These are phyloP conservation scores for Chaenodraco wilsoni DNA, from an alignment of 2,797 vertebrate species.

Conservation along the genomic window DNA sequence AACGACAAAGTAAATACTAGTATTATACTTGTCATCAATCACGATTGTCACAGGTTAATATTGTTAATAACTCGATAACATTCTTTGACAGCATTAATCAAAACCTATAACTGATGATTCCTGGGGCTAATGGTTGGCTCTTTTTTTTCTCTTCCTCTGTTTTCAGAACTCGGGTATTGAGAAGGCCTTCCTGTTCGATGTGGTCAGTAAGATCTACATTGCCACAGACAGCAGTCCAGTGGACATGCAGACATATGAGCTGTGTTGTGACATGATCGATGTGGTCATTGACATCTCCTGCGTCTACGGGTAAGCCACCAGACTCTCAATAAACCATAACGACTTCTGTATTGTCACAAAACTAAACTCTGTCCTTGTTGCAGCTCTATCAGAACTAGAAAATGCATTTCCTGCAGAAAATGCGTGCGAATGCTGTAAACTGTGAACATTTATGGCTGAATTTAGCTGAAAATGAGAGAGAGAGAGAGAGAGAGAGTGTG, in stretches of 20 bases:
- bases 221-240: conserved; percentile 94
- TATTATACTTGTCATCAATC: too few relatives aligned
- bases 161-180: conserved; percentile 90
- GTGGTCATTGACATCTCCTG: conserved; percentile 95
- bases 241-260: conserved; percentile 94
- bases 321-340: neutral
- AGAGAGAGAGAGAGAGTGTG: too few relatives aligned
- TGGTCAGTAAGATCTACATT: conserved; percentile 96
- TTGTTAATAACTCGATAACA: too few relatives aligned
- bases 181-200: conserved; percentile 94
- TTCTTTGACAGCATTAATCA: too few relatives aligned
- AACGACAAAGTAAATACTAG: too few relatives aligned
- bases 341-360: neutral
- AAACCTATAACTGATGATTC: too few relatives aligned
- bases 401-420: too few relatives aligned
- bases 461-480: too few relatives aligned
- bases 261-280: conserved; percentile 96
- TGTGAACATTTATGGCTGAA: too few relatives aligned
- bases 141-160: neutral
- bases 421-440: too few relatives aligned
- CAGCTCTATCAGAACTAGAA: too few relatives aligned
- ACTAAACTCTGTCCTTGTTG: neutral
- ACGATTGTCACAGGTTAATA: too few relatives aligned
- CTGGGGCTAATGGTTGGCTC: neutral
- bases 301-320: conserved; percentile 90